Base-by-base conservation (phyloP, 2,888 invertebrate genomes). In the Polydrusus cervinus region DNA sequence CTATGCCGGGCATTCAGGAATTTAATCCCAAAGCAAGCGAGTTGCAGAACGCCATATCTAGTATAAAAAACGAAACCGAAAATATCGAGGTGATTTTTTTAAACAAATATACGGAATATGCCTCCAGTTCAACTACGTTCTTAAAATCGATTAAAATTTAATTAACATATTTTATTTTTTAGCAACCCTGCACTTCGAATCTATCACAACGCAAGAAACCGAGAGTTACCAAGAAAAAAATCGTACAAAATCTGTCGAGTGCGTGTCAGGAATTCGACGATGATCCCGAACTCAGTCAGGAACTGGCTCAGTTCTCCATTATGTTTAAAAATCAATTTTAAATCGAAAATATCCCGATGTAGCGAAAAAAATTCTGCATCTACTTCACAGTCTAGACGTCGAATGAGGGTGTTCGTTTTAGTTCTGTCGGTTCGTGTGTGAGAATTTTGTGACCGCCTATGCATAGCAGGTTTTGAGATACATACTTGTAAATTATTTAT, bases 211-310 rank as follows among this genome's bases (percentile, higher is more conserved):
- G 45, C 51, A 65, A 71, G 30, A 53, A 53, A 40, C 20, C 55
- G 3, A 64, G 34, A 55, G 14, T 64, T 0, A 13, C 45, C 18
- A 64, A 57, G 11, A 72, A 66, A 18, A 68, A 49, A 20, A 14
- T 51, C 2, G 13, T 13, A 0, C 71, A 62, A n/a, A 66, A 72
- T 60, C 43, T 72, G 34, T 47, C 70, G n/a, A 80, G 78, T 38
- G 55, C 75, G 6, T 78, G 76, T 30, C 79, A 82, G 18, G 86
- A 87, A 64, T 87, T 87, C 77, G 83, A 84, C 38, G 86, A 87
- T 76, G 87, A 87, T 82, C 87, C 87, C 0, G 87, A 87, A 76
- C 75, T 87, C 38, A 85, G 82, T 74, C 82, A 83, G 71, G 87
- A 87, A 78, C 79, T 87, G 69, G 85, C 86, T 67, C 85, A 86